Conservation (phyloP, 2,113 vertebrate genomes). For the Heloderma charlesbogerti region DNA sequence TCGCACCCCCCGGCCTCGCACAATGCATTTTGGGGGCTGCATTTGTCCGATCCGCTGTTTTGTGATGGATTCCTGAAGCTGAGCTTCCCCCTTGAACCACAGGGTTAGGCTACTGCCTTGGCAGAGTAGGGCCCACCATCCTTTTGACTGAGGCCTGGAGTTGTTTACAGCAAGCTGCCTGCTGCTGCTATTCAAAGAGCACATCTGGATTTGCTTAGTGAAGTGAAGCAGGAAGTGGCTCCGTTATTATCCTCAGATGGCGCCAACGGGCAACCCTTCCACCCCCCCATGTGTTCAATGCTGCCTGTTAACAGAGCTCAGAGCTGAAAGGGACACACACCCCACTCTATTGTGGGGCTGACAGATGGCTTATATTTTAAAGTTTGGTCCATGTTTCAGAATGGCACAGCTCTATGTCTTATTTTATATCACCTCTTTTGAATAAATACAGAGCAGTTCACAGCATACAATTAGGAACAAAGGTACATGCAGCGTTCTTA, state of each 20-base stretch:
- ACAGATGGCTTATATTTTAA: slow-evolving; percentile 13
- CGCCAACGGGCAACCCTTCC: slow-evolving; percentile 28
- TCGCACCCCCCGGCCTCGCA: background rate
- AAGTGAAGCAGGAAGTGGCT: slow-evolving; percentile 38
- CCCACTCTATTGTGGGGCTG: background rate
- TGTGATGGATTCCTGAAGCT: background rate
- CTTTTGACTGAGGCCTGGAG: slow-evolving; percentile 1
- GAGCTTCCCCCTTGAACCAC: background rate
- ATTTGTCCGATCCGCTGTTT: background rate
- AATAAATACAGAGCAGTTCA: background rate
- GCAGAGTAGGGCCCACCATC: background rate
- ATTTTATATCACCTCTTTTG: background rate
- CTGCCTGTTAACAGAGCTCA: background rate
- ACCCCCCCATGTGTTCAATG: background rate
- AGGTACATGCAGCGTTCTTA: background rate
- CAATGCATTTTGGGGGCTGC: background rate
- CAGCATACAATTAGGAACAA: background rate
- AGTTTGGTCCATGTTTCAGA: slow-evolving; percentile 3
- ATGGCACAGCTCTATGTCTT: background rate
- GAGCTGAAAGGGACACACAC: background rate
- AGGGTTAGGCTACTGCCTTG: slow-evolving; percentile 2
- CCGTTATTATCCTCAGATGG: slow-evolving; percentile 33
- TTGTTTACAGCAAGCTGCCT: slow-evolving; percentile 29
- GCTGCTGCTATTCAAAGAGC: slow-evolving; percentile 21
- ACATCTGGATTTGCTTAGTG: slow-evolving; percentile 41